These are phyloP conservation scores for Agraylea sexmaculata DNA, from an alignment of 1,140 invertebrate species.

Conservation along the genomic window DNA sequence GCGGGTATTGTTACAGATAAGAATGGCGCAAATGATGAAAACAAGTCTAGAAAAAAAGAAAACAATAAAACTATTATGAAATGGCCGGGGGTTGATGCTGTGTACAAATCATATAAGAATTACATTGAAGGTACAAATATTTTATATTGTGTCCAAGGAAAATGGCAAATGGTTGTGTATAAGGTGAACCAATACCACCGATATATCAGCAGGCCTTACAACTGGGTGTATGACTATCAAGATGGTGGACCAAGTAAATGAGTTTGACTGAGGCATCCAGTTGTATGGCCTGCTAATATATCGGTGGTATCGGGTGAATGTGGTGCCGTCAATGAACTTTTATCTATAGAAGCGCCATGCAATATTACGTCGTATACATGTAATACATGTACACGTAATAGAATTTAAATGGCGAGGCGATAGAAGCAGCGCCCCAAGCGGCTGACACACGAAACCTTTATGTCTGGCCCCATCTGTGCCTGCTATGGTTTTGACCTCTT, in stretches of 20 bases:
- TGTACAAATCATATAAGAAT: slow-evolving; percentile 12
- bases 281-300: no score
- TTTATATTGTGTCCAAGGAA: background rate
- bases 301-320: no score
- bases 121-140: slow-evolving; percentile 17
- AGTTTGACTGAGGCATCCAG: background rate
- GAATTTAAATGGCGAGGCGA: no score
- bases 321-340: no score
- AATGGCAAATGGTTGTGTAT: background rate
- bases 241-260: background rate
- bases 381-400: no score
- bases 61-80: background rate
- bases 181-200: background rate
- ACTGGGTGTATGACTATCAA: background rate
- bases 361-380: no score
- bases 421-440: no score
- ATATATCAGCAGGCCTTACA: background rate
- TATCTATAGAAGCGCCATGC: no score
- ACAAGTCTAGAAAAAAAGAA: background rate
- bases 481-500: no score
- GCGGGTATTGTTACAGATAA: slow-evolving; percentile 22
- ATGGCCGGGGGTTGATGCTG: slow-evolving; percentile 16
- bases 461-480: no score
- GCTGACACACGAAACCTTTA: no score
- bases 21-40: background rate